These are phyloP conservation scores for Numenius phaeopus DNA, from an alignment of 2,797 vertebrate species.

Conservation along the genomic window DNA sequence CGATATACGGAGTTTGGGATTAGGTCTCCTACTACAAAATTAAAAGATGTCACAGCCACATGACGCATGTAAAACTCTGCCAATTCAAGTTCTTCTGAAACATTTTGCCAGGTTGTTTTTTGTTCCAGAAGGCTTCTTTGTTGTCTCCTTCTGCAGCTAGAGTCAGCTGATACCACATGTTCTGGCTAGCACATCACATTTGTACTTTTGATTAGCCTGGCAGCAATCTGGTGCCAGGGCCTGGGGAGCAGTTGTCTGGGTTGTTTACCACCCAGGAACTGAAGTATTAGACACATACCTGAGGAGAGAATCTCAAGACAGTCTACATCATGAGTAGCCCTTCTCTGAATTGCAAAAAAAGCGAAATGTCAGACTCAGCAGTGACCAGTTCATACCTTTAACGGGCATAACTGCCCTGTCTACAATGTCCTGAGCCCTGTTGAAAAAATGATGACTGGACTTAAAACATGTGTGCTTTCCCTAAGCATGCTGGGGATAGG, in stretches of 20 bases:
- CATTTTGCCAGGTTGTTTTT: neutral
- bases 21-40: neutral
- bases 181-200: neutral
- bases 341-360: neutral
- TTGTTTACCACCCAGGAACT: neutral
- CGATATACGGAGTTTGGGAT: neutral
- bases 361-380: neutral
- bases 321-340: neutral
- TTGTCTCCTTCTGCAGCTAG: neutral
- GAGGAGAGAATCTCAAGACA: neutral
- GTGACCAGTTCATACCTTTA: neutral
- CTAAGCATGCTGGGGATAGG: neutral
- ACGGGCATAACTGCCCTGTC: neutral
- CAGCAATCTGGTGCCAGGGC: neutral
- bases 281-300: neutral
- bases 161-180: too few species aligned
- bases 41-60: rapidly evolving
- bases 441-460: neutral
- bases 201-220: neutral
- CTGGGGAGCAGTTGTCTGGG: neutral
- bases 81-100: neutral
- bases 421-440: neutral
- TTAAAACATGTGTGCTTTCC: rapidly evolving
- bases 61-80: neutral
- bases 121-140: neutral